phyloP scores from a whole-genome alignment of 2,113 vertebrate species.

The Turdus rufiventris region DNA sequence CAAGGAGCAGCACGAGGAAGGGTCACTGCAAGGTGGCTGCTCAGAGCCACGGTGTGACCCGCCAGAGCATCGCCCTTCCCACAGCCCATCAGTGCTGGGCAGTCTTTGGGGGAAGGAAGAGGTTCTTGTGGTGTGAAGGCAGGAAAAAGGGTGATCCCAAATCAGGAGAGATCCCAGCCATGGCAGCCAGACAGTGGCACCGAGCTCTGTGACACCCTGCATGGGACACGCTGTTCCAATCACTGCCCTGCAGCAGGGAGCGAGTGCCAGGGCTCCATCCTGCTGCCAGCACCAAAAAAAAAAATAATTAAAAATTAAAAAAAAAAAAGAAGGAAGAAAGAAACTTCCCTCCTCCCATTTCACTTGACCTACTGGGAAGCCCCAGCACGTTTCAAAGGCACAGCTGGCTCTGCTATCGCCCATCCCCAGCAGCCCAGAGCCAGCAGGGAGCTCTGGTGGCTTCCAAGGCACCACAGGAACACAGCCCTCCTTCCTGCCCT shows the following conservation, averaged over 20 bases:
- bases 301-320: not conserved
- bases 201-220: rapidly evolving
- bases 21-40: rapidly evolving
- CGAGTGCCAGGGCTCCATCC: not conserved
- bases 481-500: not conserved
- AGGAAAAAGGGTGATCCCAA: not conserved
- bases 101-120: not conserved
- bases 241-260: not conserved
- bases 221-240: not conserved
- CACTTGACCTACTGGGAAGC: not conserved
- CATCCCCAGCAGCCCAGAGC: not conserved
- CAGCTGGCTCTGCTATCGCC: not conserved
- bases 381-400: not conserved
- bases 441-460: not conserved
- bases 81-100: rapidly evolving
- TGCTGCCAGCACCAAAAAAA: not conserved
- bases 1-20: not conserved
- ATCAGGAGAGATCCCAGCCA: not conserved
- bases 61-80: rapidly evolving
- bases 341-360: not conserved
- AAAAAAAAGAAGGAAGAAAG: not conserved
- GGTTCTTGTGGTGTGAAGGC: not conserved
- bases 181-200: rapidly evolving
- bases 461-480: not conserved
- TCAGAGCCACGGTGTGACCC: not conserved